Evolutionary conservation across 2,113 vertebrate genomes (phyloP), one percentile per base, ranked within the genome.

Genomic region (Chunga burmeisteri): DNA sequence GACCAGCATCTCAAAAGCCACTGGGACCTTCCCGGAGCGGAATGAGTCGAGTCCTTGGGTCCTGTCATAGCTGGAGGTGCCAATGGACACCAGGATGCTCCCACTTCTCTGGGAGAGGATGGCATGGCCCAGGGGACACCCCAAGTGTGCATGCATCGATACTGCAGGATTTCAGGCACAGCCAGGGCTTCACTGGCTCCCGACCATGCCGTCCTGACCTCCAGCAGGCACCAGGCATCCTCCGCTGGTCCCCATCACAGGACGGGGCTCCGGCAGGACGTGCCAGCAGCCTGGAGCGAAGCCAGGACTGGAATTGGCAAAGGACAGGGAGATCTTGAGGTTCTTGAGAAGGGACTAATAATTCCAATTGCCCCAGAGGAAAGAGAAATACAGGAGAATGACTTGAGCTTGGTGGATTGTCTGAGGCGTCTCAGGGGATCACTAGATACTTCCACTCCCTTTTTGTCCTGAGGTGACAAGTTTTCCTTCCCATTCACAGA

Each of bases 391-490:
- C 12, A 34, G 79, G 88, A 90, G 81, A 84, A 95, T 84, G 92
- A 91, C 80, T 93, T 52, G 53, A 94, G 95, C 91, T 93, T 86
- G 93, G 86, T 90, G 95, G 91, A 91, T 95, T 93, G 93, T 95
- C 88, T 95, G 78, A 81, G 82, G 66, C 42, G 7, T 96, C 94
- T 96, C 91, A 46, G 81, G 95, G 94, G 94, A 97, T 95, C 91
- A 94, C 95, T 91, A 94, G 93, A 94, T 91, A 70, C 94, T 97
- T 96, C 89, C 87, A 93, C 83, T 96, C 96, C 96, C 94, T 94
- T 93, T 96, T 93, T 95, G 95, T 96, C 96, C 96, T 16, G 96
- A 95, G 94, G 96, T 95, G 96, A 95, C 84, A 94, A 95, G 78
- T 95, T 93, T 95, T 63, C 70, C 81, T 94, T 92, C 83, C 93